A percentile compares a stretch with the other conserved stretches of the same genome.
These are phyloP conservation scores for Agapornis canus DNA, from an alignment of 2,797 vertebrate species.

Conservation along the genomic window DNA sequence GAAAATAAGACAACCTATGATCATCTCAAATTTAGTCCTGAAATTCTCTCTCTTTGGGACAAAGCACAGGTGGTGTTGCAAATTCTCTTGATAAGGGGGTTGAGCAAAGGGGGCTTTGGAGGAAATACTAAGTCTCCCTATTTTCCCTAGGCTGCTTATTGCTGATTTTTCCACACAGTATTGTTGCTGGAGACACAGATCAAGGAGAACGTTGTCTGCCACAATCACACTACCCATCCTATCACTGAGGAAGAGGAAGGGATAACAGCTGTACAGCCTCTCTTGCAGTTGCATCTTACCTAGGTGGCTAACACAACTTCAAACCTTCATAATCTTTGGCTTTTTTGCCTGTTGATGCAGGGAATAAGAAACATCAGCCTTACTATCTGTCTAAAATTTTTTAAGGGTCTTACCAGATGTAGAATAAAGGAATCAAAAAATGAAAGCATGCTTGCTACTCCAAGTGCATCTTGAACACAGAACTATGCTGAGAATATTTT, in stretches of 20 bases:
- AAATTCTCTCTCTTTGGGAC: neutral
- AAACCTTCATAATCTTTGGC: neutral
- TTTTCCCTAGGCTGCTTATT: neutral
- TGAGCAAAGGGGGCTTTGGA: neutral
- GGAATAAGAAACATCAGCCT: neutral
- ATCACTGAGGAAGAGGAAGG: neutral
- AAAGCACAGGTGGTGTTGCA: neutral
- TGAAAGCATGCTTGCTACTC: neutral
- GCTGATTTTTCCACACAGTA: neutral
- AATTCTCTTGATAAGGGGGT: neutral
- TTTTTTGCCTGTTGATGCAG: neutral
- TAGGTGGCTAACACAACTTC: neutral
- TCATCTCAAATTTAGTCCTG: neutral
- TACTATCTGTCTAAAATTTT: neutral
- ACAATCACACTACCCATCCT: neutral
- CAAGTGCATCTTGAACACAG: neutral
- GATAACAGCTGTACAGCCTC: neutral
- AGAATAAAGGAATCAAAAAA: neutral
- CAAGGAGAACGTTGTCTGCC: neutral
- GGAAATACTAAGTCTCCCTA: neutral
- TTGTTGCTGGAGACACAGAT: neutral
- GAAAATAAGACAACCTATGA: neutral
- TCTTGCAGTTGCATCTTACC: neutral
- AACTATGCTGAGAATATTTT: neutral
- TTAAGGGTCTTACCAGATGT: neutral